Evolutionary conservation across 2,888 invertebrate species (phyloP), one percentile per base, ranked within the genome.

Genomic region (Pollenia angustigena): DNA sequence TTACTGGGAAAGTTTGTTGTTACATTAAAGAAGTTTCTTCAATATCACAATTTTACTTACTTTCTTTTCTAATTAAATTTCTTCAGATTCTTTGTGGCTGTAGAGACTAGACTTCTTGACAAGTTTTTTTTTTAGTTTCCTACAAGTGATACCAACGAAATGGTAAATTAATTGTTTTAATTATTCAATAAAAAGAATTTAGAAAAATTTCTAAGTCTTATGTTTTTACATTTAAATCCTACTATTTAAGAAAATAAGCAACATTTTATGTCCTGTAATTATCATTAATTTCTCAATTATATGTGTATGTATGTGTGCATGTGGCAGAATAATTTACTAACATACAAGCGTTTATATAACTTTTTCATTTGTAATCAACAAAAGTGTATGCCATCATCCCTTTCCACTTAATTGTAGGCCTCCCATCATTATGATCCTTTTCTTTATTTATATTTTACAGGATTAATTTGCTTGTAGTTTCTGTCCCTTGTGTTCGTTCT

Each of bases 381-480:
- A n/a, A n/a, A n/a, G n/a, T n/a, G n/a, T 32, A 14, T 40, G 58
- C 1, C 32, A 60, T 40, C 8, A 40, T 60, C n/a, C 7, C 7
- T 56, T 12, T 64, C 42, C 44, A 64, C 50, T 11, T 16, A 32
- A 32, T 6, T 6, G 32, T 32, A 32, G 32, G 48, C 12, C 48
- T 52, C 12, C 52, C 40, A 18, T 58, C 18, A 58, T 14, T 48
- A 32, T 68, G 6, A 32, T 32, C 32, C 32, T 46, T 56, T 14
- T 50, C 23, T 14, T 50, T 40, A 11, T 56, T 58, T 66, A 18
- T 52, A 42, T 50, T n/a, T n/a, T 64, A 44, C 8, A 64, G 44
- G 40, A 68, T 58, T 78, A 56, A 16, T 68, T 68, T 72, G 23
- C 18, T 14, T 40, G 48, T 40, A 16, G 48, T 46, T 78, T 58